Evolutionary conservation across 2,888 invertebrate species (phyloP).

Genomic region (Caenorhabditis becei): DNA sequence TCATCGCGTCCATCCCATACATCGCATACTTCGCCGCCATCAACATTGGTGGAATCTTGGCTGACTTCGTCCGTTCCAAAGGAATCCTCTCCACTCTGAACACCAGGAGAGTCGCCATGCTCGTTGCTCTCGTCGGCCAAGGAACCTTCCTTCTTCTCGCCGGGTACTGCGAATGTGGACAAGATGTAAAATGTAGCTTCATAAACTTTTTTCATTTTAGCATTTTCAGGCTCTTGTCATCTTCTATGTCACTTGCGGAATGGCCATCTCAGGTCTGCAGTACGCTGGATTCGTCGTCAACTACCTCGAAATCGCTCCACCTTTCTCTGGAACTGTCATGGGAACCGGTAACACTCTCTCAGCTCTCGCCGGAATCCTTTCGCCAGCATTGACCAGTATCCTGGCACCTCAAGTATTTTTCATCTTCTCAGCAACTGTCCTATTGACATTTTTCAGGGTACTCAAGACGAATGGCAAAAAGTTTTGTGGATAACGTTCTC

Average conservation of each 20-base stretch:
- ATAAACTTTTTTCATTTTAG: neutral
- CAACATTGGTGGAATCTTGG: slow-evolving; percentile 79
- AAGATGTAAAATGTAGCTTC: slow-evolving; percentile 73
- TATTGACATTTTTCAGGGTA: slow-evolving; percentile 77
- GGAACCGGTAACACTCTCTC: slow-evolving; percentile 81
- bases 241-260: slow-evolving; percentile 76
- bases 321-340: slow-evolving; percentile 77
- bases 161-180: slow-evolving; percentile 80
- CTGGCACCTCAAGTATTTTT: slow-evolving; percentile 74
- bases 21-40: slow-evolving; percentile 81
- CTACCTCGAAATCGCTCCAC: slow-evolving; percentile 81
- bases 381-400: slow-evolving; percentile 77
- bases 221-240: slow-evolving; percentile 73
- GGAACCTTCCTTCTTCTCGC: slow-evolving; percentile 80
- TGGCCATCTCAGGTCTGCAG: slow-evolving; percentile 81
- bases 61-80: slow-evolving; percentile 76
- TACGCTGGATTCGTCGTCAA: slow-evolving; percentile 81
- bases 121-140: slow-evolving; percentile 79
- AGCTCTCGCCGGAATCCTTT: slow-evolving; percentile 81
- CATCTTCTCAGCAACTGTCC: too few species aligned
- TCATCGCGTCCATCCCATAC: slow-evolving; percentile 81
- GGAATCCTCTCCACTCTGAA: slow-evolving; percentile 77
- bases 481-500: slow-evolving; percentile 80
- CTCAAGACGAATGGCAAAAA: slow-evolving; percentile 80
- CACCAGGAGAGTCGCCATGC: slow-evolving; percentile 80